Base-by-base conservation (phyloP, 2,113 vertebrate species). In the Strix uralensis region DNA sequence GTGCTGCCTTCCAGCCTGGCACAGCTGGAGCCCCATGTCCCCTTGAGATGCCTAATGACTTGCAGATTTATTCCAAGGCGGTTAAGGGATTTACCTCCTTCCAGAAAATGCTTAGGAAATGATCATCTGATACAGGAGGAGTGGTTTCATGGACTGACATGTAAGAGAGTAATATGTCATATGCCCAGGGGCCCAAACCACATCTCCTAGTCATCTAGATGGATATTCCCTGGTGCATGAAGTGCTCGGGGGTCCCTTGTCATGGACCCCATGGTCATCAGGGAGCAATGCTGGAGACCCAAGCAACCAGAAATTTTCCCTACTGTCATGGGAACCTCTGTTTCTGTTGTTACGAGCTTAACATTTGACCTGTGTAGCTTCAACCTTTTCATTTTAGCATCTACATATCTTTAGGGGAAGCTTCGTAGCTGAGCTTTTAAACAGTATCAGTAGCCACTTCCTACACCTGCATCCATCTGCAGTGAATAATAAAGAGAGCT, bases 401-500 rank as follows among this genome's bases (percentile, higher is more conserved):
- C 34, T 34, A 36, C 47, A 5, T 47, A 10, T 71, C 75, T 95
- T 77, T 18, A 86, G 81, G 70, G 79, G 38, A 73, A 93, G 65
- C 55, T 30, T 22, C 15, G 40, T 49, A 73, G 79, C 38, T 59
- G 59, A 78, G 59, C 14, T 95, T 92, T 84, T 65, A n/a, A 81
- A 72, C 0, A 2, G 26, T 36, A 90, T 90, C 95, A n/a, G 96
- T 96, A 96, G 94, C 95, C 75, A 89, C 80, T 78, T 49, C 88
- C 52, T 96, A 52, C 79, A 90, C 83, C 94, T 95, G 86, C 40
- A 32, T 71, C 80, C 90, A 91, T 93, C 94, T 96, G 88, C 83
- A 92, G 57, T 29, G 72, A 92, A 55, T 94, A 93, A 95, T 46
- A 86, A 80, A 90, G 62, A 73, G 23, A 83, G 26, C 57, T 71